Evolutionary conservation across 1,140 invertebrate species (phyloP).

Genomic region (Sinella curviseta): DNA sequence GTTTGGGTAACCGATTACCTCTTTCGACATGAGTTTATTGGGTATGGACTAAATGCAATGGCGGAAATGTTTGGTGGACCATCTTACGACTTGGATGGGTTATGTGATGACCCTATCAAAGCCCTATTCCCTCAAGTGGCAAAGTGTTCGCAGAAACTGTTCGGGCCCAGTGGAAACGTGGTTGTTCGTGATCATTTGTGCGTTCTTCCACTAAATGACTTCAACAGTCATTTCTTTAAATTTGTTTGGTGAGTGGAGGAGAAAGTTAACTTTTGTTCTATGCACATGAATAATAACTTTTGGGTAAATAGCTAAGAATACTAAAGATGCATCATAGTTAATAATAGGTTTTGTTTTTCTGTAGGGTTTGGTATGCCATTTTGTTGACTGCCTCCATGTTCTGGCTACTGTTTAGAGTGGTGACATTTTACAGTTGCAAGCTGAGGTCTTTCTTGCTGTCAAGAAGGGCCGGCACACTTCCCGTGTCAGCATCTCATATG

Average conservation of each 20-base stretch:
- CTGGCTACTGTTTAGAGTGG: background rate
- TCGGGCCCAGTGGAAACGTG: background rate
- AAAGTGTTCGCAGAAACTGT: background rate
- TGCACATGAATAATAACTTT: no score
- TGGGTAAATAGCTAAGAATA: no score
- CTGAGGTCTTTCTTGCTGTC: background rate
- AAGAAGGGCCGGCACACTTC: background rate
- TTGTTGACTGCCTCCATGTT: background rate
- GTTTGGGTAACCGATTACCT: conserved; percentile 3
- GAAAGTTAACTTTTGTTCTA: no score
- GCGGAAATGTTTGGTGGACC: background rate
- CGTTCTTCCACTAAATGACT: conserved; percentile 7
- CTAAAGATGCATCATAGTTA: no score
- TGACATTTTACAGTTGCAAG: conserved; percentile 10
- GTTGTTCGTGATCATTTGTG: background rate
- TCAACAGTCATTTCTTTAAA: conserved; percentile 1
- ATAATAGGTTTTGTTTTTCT: background rate
- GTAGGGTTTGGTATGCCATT: background rate
- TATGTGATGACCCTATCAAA: background rate
- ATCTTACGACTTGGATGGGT: background rate
- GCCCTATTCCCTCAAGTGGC: background rate
- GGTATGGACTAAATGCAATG: background rate
- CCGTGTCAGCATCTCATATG: background rate
- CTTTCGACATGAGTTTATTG: background rate
- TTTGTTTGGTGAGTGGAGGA: background rate